Evolutionary conservation across 2,113 vertebrate genomes (phyloP), one percentile per base, ranked within the genome.

Genomic region (Ictidomys tridecemlineatus): DNA sequence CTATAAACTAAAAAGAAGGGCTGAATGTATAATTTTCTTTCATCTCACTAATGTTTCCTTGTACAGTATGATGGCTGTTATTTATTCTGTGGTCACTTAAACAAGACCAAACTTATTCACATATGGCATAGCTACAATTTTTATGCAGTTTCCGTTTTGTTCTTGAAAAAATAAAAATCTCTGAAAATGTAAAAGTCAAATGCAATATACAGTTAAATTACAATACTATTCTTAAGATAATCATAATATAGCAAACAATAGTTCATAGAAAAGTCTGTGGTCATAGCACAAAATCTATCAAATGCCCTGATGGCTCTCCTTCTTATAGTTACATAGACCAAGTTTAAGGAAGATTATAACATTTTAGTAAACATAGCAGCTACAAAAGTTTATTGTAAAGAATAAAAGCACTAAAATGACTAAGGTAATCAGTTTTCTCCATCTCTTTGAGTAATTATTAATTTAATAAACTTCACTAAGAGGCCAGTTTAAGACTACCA

Each of bases 211-310:
- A 97, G 88, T 83, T 84, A 97, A 85, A 97, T 97, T 95, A 61
- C 37, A 94, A 39, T 48, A 80, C 42, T n/a, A 39, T 94, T 98
- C 56, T 97, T 98, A 80, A 97, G 93, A 90, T 93, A 51, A 94
- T 89, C 76, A 69, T 93, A 96, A 93, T 82, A 97, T 61, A 92
- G 65, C 48, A 85, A 97, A 97, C 70, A 95, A 96, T 96, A 89
- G 45, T 48, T 76, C 67, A 96, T 97, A 97, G 96, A 98, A 94
- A 87, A 58, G 90, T 84, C 13, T 13, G 20, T 82, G 86, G 83
- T 58, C 76, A 69, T 51, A 42, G 28, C 74, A 85, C 37, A 77
- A 86, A 89, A 94, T 67, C 51, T 89, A 93, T 73, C 92, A 97
- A 95, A 90, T 89, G 61, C 65, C 39, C 61, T 70, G 4, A 14